Percentiles rank a stretch among this genome's conserved stretches.
These are phyloP conservation scores for Drosophila eugracilis DNA, from an alignment of 1,140 invertebrate genomes.

Conservation along the genomic window DNA sequence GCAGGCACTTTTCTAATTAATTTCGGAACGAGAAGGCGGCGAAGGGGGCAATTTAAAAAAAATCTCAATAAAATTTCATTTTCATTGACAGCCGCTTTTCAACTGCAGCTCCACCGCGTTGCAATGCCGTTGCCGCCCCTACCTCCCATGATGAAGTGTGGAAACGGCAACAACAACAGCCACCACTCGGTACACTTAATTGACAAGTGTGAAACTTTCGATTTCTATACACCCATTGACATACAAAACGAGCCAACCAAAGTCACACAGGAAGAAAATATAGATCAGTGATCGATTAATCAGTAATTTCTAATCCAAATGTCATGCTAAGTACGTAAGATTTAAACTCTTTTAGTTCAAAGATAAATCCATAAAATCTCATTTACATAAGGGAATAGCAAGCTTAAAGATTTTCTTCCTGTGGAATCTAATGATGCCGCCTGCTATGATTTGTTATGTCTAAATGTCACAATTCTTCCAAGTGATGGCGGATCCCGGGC, in stretches of 20 bases:
- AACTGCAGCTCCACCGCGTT: slow-evolving; percentile 53
- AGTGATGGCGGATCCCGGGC: slow-evolving; percentile 37
- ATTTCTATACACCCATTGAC: slow-evolving; percentile 83
- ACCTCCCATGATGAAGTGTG: slow-evolving; percentile 59
- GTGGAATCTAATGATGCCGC: slow-evolving; percentile 67
- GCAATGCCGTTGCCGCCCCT: not conserved
- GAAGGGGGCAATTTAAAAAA: slow-evolving; percentile 39
- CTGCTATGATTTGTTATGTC: slow-evolving; percentile 79
- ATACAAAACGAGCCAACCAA: slow-evolving; percentile 57
- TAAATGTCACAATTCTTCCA: slow-evolving; percentile 80
- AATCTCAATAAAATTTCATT: slow-evolving; percentile 84
- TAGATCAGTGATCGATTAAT: too few relatives aligned
- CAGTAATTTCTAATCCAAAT: not conserved
- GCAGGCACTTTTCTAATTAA: slow-evolving; percentile 79
- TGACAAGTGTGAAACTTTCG: slow-evolving; percentile 83
- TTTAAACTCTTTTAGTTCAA: not conserved
- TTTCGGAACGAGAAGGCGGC: slow-evolving; percentile 51
- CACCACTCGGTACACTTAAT: slow-evolving; percentile 76
- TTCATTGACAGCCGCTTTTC: slow-evolving; percentile 82
- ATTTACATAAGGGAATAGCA: not conserved
- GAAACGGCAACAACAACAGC: slow-evolving; percentile 51
- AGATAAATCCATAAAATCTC: not conserved
- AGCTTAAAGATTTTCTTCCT: not conserved
- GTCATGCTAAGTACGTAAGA: not conserved
- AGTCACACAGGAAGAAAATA: slow-evolving; percentile 3